Evolutionary conservation across 2,888 invertebrate species (phyloP).

Genomic region (Eupelmus urozonus): DNA sequence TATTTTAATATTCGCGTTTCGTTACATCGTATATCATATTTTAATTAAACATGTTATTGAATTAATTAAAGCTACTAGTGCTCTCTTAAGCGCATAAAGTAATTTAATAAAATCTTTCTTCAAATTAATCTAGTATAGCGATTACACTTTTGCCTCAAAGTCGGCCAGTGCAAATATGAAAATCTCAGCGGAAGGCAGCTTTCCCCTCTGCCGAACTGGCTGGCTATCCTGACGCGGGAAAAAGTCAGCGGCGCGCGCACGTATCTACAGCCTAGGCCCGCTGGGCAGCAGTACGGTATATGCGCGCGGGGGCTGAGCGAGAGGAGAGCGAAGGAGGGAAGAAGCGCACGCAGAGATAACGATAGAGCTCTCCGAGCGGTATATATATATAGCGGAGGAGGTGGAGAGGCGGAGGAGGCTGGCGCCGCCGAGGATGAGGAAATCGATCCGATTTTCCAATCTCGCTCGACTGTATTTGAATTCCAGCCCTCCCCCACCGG

Average conservation of each 20-base stretch:
- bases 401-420: conserved; percentile 46
- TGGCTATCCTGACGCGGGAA: too few relatives aligned
- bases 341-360: conserved; percentile 54
- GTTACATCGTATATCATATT: too few relatives aligned
- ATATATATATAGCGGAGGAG: conserved; percentile 55
- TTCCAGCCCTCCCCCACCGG: conserved; percentile 61
- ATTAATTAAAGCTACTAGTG: too few relatives aligned
- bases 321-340: conserved; percentile 53
- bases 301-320: conserved; percentile 33
- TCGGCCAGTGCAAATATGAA: too few relatives aligned
- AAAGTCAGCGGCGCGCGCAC: neutral
- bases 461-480: conserved; percentile 73
- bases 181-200: too few relatives aligned
- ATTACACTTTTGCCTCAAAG: too few relatives aligned
- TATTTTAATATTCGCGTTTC: too few relatives aligned
- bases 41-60: too few relatives aligned
- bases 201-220: too few relatives aligned
- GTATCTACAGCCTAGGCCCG: conserved; percentile 34
- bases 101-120: too few relatives aligned
- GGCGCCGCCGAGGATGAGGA: conserved; percentile 58
- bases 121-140: too few relatives aligned
- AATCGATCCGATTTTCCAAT: conserved; percentile 75
- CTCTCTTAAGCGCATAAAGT: too few relatives aligned
- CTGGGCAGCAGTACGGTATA: conserved; percentile 13
- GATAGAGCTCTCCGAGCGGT: conserved; percentile 45